These are phyloP conservation scores for Apotomis capreana DNA, from an alignment of 2,888 invertebrate species.

Conservation along the genomic window DNA sequence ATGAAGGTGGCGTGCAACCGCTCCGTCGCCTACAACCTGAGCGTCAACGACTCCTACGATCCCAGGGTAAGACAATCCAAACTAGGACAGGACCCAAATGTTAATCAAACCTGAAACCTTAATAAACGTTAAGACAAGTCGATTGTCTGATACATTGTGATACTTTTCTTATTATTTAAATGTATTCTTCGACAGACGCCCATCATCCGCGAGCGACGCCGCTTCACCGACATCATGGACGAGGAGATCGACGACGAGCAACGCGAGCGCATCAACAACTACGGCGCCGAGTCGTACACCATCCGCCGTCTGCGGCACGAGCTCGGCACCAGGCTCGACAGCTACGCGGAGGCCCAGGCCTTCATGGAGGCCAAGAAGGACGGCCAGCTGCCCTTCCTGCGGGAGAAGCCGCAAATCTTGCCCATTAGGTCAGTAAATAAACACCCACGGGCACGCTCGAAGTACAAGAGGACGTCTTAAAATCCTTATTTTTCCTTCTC, in stretches of 20 bases:
- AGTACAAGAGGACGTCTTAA: background rate
- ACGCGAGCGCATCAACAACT: constrained; percentile 90
- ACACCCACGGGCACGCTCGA: too few relatives aligned
- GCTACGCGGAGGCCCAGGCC: constrained; percentile 94
- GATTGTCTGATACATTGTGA: background rate
- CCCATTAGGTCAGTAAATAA: constrained; percentile 80
- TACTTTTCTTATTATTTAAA: background rate
- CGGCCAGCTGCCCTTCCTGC: constrained; percentile 93
- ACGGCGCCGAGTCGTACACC: constrained; percentile 88
- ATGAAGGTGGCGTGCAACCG: constrained; percentile 95
- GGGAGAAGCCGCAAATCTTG: constrained; percentile 94
- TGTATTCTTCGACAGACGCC: constrained; percentile 84
- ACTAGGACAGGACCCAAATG: too few relatives aligned
- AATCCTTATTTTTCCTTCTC: too few relatives aligned
- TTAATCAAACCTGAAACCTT: too few relatives aligned
- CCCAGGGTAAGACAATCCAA: constrained; percentile 85
- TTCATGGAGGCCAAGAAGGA: constrained; percentile 90
- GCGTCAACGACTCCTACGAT: constrained; percentile 89
- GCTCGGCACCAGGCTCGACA: constrained; percentile 92
- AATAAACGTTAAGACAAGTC: too few relatives aligned
- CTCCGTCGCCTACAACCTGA: constrained; percentile 87
- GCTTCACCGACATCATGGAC: constrained; percentile 97
- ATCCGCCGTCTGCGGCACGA: constrained; percentile 91
- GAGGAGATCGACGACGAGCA: constrained; percentile 97
- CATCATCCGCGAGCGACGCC: constrained; percentile 93